Evolutionary conservation across 1,140 invertebrate genomes (phyloP), one percentile per base, ranked within the genome.

Genomic region (Mactra quadrangularis): DNA sequence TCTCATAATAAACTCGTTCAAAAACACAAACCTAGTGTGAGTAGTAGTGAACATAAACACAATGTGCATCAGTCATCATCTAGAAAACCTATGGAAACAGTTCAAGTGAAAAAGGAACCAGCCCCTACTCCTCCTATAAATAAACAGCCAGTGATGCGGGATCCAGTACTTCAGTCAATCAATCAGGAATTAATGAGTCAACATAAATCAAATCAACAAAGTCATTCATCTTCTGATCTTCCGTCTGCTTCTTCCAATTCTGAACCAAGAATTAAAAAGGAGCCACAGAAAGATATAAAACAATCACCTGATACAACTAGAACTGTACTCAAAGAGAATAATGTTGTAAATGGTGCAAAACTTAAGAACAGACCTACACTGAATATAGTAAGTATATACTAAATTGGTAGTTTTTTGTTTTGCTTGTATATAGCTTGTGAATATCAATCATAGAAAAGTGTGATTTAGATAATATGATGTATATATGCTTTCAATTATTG

Each of bases 121-220:
- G 38, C 38, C 15, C 6, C 15, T 41, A 15, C 15, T 6, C 38
- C 38, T 15, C n/a, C n/a, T n/a, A n/a, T n/a, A n/a, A 41, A 41
- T 41, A 41, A 41, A 15, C 38, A 41, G 38, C 38, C 6, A 41
- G 15, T 15, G 15, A 41, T 41, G 38, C 38, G 74, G 38, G 74
- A 64, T 62, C 74, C 74, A 62, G 74, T 76, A 13, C 74, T 76
- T 29, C 53, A 76, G 31, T 62, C 66, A 17, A 41, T 70, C 22
- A 70, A 70, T 25, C 66, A 70, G 25, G 25, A 70, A 50, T 50
- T 55, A 19, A 62, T 60, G 59, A 57, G 35, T 62, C 55, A 62
- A 22, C 59, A 41, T 29, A 76, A 76, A 35, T 3, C 45, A 33
- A 41, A 76, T 15, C 27, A 55, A 17, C 31, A 27, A 33, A 33